phyloP scores from a whole-genome alignment of 2,113 vertebrate species.

The Corvus cornix region DNA sequence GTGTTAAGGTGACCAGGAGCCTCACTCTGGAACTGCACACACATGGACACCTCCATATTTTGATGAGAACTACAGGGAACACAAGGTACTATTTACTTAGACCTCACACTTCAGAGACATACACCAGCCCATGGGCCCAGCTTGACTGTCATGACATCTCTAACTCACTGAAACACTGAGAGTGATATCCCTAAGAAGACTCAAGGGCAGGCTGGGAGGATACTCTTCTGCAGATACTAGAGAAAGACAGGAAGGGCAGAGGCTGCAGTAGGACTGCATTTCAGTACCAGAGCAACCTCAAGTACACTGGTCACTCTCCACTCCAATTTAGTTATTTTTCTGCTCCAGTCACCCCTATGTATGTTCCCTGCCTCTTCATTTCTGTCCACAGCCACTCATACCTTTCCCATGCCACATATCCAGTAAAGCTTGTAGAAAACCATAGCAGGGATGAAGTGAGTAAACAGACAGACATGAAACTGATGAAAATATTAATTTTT shows the following conservation, averaged over 20 bases:
- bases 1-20: background rate
- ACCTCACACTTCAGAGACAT: background rate
- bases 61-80: background rate
- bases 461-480: slow-evolving; percentile 30
- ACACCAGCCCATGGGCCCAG: background rate
- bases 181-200: background rate
- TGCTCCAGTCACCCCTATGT: background rate
- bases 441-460: background rate
- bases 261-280: background rate
- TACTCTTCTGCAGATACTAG: background rate
- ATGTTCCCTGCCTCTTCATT: background rate
- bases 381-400: background rate
- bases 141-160: background rate
- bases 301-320: background rate
- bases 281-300: background rate
- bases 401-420: background rate
- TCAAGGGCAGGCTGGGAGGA: background rate
- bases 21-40: background rate
- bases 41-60: fast-evolving
- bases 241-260: background rate
- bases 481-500: slow-evolving; percentile 53
- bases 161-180: background rate
- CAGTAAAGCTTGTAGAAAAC: background rate
- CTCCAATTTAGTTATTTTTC: background rate
- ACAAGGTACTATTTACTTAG: background rate